These are phyloP conservation scores for Pristionchus mayeri DNA, from an alignment of 2,888 invertebrate genomes.

Conservation along the genomic window DNA sequence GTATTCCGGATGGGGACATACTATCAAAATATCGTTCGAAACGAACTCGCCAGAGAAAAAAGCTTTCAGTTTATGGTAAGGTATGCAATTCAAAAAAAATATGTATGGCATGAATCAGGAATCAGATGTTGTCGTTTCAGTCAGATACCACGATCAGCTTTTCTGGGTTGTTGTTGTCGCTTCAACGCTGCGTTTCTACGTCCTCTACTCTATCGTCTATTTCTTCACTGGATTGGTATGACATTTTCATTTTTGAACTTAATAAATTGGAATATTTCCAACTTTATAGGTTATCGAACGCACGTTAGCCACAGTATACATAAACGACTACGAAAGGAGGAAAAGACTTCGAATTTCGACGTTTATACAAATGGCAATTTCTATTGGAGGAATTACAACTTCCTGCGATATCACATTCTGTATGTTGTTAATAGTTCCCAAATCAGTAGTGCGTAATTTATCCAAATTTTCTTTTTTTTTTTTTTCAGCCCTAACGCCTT, in stretches of 20 bases:
- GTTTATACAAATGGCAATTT: background rate
- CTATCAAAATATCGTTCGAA: too few relatives aligned
- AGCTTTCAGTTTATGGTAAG: too few relatives aligned
- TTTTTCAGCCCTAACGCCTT: background rate
- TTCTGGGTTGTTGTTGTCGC: background rate
- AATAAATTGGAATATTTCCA: too few relatives aligned
- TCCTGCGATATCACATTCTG: background rate
- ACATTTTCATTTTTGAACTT: background rate
- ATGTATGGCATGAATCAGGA: too few relatives aligned
- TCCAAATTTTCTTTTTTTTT: too few relatives aligned
- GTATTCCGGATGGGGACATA: too few relatives aligned
- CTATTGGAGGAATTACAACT: background rate
- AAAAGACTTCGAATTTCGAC: background rate
- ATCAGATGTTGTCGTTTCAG: too few relatives aligned
- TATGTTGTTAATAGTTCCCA: background rate
- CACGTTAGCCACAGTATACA: background rate
- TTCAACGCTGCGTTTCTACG: background rate
- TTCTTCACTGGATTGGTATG: background rate
- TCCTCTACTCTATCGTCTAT: background rate
- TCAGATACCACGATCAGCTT: too few relatives aligned
- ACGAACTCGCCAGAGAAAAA: too few relatives aligned
- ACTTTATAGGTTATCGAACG: background rate
- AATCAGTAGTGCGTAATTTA: too few relatives aligned
- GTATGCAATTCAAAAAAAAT: too few relatives aligned
- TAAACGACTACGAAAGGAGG: background rate